These are phyloP conservation scores for Leptogaster cylindrica DNA, from an alignment of 2,888 invertebrate genomes.

Conservation along the genomic window DNA sequence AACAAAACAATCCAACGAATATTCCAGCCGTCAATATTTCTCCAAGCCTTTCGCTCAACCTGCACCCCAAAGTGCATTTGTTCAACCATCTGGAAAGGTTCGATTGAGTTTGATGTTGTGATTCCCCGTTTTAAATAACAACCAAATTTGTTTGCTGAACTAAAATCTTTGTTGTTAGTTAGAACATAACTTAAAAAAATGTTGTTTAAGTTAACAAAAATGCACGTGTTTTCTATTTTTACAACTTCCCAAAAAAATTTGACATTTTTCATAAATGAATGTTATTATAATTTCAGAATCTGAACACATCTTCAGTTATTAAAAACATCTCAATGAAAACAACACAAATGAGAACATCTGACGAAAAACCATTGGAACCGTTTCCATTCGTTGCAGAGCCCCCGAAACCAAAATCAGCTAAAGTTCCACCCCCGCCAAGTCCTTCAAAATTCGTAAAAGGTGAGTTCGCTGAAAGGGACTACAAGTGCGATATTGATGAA, in stretches of 20 bases:
- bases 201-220: slow-evolving; percentile 9
- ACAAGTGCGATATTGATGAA: slow-evolving; percentile 74
- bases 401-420: not conserved
- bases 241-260: no score
- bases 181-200: no score
- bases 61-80: slow-evolving; percentile 49
- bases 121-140: not conserved
- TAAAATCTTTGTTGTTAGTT: no score
- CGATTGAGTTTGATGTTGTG: slow-evolving; percentile 46
- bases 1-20: slow-evolving; percentile 42
- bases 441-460: slow-evolving; percentile 71
- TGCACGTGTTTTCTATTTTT: slow-evolving; percentile 8
- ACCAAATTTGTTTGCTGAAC: not conserved
- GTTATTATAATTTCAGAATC: no score
- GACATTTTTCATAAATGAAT: no score
- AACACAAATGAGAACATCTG: slow-evolving; percentile 55
- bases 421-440: slow-evolving; percentile 63
- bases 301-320: slow-evolving; percentile 63
- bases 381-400: slow-evolving; percentile 63
- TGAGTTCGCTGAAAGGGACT: slow-evolving; percentile 73
- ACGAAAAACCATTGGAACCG: slow-evolving; percentile 61
- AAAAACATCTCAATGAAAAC: slow-evolving; percentile 62
- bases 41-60: slow-evolving; percentile 50
- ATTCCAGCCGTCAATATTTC: slow-evolving; percentile 35
- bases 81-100: slow-evolving; percentile 58